These are phyloP conservation scores for Scaptomyza flava DNA, from an alignment of 2,888 invertebrate species.

Conservation along the genomic window DNA sequence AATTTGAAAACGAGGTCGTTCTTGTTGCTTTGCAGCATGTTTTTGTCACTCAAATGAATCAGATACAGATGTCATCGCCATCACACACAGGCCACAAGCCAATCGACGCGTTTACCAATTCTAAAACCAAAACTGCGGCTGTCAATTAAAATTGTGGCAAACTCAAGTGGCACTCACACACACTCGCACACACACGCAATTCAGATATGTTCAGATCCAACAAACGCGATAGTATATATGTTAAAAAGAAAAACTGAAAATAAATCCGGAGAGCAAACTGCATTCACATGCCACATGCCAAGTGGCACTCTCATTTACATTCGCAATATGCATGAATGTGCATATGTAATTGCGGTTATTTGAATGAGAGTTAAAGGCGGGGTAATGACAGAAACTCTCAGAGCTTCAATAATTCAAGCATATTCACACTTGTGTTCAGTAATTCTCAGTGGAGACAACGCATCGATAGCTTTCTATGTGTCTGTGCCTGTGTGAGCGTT, in stretches of 20 bases:
- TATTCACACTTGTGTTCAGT: slow-evolving; percentile 76
- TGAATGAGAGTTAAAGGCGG: slow-evolving; percentile 25
- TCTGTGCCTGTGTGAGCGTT: background rate
- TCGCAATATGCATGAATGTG: slow-evolving; percentile 64
- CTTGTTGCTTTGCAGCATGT: slow-evolving; percentile 2
- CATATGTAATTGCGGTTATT: slow-evolving; percentile 75
- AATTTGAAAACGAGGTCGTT: slow-evolving; percentile 22
- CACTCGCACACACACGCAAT: too few relatives aligned
- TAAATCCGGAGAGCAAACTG: slow-evolving; percentile 1
- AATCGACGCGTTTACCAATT: slow-evolving; percentile 22
- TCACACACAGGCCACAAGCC: slow-evolving; percentile 24
- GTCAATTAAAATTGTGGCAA: slow-evolving; percentile 76
- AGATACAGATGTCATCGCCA: slow-evolving; percentile 7
- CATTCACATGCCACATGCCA: slow-evolving; percentile 18
- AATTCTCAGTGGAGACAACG: slow-evolving; percentile 36
- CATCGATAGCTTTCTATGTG: slow-evolving; percentile 8
- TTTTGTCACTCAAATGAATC: background rate
- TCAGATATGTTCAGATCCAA: too few relatives aligned
- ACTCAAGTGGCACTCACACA: slow-evolving; percentile 52
- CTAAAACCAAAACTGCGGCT: slow-evolving; percentile 50
- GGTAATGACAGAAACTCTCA: slow-evolving; percentile 35
- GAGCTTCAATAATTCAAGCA: slow-evolving; percentile 73
- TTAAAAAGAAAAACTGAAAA: slow-evolving; percentile 8
- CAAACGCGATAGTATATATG: background rate
- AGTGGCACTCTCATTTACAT: slow-evolving; percentile 52